phyloP scores from a whole-genome alignment of 2,888 invertebrate genomes.

The Caenorhabditis sp. region DNA sequence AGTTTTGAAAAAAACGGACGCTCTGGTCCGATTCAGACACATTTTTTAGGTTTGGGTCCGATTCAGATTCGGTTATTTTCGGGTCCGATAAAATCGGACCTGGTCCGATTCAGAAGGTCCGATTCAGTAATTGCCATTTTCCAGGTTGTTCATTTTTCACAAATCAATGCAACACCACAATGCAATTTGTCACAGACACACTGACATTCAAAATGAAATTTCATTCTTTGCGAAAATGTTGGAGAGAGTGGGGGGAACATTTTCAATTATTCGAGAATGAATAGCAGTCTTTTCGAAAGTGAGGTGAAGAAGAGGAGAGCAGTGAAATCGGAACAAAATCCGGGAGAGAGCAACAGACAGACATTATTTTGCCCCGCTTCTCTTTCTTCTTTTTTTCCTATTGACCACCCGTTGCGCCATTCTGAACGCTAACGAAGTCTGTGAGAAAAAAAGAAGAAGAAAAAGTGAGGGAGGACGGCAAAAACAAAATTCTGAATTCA shows the following conservation, averaged over 20 bases:
- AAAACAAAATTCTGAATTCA: background rate
- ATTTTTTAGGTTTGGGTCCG: too few species aligned
- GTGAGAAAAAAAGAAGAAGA: background rate
- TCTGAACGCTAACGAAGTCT: background rate
- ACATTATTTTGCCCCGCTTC: background rate
- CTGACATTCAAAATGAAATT: background rate
- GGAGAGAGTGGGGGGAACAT: background rate
- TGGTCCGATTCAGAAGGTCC: too few species aligned
- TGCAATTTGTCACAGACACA: background rate
- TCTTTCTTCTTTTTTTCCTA: background rate
- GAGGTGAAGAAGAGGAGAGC: background rate
- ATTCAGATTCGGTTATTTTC: too few species aligned
- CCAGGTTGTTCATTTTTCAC: too few species aligned
- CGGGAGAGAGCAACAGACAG: background rate
- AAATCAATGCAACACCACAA: background rate
- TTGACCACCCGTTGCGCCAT: constrained; percentile 1
- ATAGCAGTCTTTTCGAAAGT: background rate
- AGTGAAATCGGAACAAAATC: background rate
- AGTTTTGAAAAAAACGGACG: too few species aligned
- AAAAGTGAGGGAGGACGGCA: background rate
- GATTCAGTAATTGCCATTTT: too few species aligned
- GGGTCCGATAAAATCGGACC: too few species aligned
- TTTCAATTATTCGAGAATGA: background rate
- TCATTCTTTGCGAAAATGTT: background rate
- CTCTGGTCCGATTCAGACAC: too few species aligned